Evolutionary conservation across 1,140 invertebrate genomes (phyloP).

Genomic region (Rhopalosiphum maidis): DNA sequence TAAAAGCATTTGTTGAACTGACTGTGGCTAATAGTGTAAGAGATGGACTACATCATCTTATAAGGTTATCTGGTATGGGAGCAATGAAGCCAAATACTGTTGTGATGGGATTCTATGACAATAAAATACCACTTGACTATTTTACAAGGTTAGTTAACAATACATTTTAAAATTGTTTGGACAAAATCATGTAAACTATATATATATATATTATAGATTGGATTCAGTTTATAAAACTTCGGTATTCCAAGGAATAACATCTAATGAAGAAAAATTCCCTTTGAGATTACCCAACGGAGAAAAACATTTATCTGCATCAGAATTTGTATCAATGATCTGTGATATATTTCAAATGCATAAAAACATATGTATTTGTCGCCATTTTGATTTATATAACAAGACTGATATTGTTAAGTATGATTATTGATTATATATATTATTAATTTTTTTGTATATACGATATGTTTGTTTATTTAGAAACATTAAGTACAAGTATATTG

Average conservation of each 20-base stretch:
- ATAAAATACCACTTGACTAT: constrained; percentile 76
- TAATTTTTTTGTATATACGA: neutral
- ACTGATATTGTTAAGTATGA: constrained; percentile 64
- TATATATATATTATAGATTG: neutral
- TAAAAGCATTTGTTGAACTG: constrained; percentile 97
- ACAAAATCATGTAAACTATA: neutral
- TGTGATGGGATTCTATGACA: constrained; percentile 87
- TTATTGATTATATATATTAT: neutral
- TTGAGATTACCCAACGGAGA: constrained; percentile 59
- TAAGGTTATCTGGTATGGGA: constrained; percentile 91
- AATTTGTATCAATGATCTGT: constrained; percentile 90
- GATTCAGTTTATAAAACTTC: constrained; percentile 54
- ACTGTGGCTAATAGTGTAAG: constrained; percentile 85
- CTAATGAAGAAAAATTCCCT: constrained; percentile 59
- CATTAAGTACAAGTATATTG: constrained; percentile 79
- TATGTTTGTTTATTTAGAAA: constrained; percentile 64
- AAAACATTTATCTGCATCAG: constrained; percentile 63
- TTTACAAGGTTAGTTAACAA: constrained; percentile 64
- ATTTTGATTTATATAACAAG: constrained; percentile 87
- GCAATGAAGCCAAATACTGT: constrained; percentile 99
- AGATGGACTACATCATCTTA: constrained; percentile 90
- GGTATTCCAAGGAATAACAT: constrained; percentile 37
- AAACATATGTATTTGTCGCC: constrained; percentile 91
- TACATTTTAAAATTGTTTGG: neutral
- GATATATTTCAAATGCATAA: constrained; percentile 92